phyloP scores from a whole-genome alignment of 2,888 invertebrate genomes.

The Caenorhabditis wallacei region DNA sequence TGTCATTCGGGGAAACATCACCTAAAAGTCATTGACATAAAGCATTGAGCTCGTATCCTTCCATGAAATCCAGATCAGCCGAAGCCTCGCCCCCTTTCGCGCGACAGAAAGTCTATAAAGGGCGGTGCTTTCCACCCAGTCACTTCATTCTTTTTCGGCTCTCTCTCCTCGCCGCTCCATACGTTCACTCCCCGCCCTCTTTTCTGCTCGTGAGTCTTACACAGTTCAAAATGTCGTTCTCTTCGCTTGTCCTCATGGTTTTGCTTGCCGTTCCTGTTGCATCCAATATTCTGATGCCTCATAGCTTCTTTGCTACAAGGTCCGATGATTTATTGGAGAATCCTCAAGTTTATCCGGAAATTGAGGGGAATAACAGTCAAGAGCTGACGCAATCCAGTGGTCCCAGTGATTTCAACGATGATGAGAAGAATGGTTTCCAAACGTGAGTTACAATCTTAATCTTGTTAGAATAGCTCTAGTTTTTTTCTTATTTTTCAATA shows the following conservation, averaged over 20 bases:
- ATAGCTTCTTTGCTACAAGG: slow-evolving; percentile 42
- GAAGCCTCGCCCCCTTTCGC: slow-evolving; percentile 30
- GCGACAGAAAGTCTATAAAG: slow-evolving; percentile 38
- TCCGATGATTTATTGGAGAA: slow-evolving; percentile 30
- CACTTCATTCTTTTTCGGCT: slow-evolving; percentile 56
- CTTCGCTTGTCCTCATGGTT: slow-evolving; percentile 10
- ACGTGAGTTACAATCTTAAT: too few relatives aligned
- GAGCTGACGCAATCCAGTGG: neutral
- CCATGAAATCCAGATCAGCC: slow-evolving; percentile 51
- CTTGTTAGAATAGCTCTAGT: too few relatives aligned
- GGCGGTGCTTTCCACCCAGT: slow-evolving; percentile 38
- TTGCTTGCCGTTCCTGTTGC: slow-evolving; percentile 4
- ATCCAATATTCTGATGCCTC: slow-evolving; percentile 59
- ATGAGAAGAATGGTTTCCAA: neutral
- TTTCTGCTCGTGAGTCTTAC: too few relatives aligned
- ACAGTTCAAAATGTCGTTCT: slow-evolving; percentile 20
- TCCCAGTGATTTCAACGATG: neutral
- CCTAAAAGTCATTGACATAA: slow-evolving; percentile 10
- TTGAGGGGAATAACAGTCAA: neutral
- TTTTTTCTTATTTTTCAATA: neutral
- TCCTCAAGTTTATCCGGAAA: slow-evolving; percentile 1
- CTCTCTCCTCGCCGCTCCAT: slow-evolving; percentile 32
- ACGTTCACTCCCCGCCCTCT: slow-evolving; percentile 28
- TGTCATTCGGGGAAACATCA: slow-evolving; percentile 48
- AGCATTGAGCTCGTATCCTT: neutral